Conservation (phyloP, 2,888 invertebrate species). For the Diaprepes abbreviatus region DNA sequence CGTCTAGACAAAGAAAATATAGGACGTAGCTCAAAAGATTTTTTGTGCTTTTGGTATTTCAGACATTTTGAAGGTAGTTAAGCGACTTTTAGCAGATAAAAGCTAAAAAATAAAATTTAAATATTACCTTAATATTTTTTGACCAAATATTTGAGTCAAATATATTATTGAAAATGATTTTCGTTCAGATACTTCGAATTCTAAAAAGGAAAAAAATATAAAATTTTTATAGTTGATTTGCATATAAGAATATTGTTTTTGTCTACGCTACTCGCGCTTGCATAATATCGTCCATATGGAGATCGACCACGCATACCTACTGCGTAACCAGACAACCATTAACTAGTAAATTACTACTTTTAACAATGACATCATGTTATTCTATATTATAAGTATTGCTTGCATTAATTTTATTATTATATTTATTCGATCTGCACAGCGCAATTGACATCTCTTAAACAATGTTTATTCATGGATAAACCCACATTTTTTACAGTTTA, state of each 20-base stretch:
- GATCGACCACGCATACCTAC: slow-evolving; percentile 37
- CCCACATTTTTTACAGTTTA: slow-evolving; percentile 38
- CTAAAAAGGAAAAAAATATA: too few species aligned
- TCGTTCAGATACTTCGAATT: too few species aligned
- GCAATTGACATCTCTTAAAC: slow-evolving; percentile 12
- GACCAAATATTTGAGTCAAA: too few species aligned
- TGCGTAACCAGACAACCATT: slow-evolving; percentile 9
- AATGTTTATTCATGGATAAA: slow-evolving; percentile 42
- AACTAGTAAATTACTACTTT: slow-evolving; percentile 18
- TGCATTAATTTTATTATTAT: slow-evolving; percentile 23
- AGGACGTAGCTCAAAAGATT: too few species aligned
- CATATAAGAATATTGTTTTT: not conserved
- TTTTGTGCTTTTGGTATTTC: too few species aligned
- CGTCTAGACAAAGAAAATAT: too few species aligned
- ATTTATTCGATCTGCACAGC: slow-evolving; percentile 22
- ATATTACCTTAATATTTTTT: too few species aligned
- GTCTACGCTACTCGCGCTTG: slow-evolving; percentile 29
- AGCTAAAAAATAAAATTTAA: too few species aligned
- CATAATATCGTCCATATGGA: slow-evolving; percentile 29
- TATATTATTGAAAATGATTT: too few species aligned
- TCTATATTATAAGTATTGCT: slow-evolving; percentile 24
- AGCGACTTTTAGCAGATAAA: too few species aligned
- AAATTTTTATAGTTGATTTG: too few species aligned
- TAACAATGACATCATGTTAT: slow-evolving; percentile 37
- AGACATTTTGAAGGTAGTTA: too few species aligned